These are phyloP conservation scores for Mizuhopecten yessoensis DNA, from an alignment of 1,140 invertebrate species.

Conservation along the genomic window DNA sequence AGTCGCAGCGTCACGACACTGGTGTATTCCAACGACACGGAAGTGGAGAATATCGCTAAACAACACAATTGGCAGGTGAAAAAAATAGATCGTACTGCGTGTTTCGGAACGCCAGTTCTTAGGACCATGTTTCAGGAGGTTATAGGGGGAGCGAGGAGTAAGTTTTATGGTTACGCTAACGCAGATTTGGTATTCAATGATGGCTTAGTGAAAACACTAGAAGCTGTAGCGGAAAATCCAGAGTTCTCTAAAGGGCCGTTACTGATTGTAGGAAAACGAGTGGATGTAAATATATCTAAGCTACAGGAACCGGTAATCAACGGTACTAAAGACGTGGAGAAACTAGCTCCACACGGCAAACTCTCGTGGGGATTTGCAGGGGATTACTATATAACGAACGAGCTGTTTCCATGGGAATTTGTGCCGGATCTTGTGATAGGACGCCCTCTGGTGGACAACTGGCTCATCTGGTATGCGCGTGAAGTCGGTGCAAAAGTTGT, in stretches of 20 bases:
- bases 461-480: slow-evolving; percentile 57
- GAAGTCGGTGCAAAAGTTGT: slow-evolving; percentile 56
- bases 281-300: slow-evolving; percentile 59
- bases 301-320: slow-evolving; percentile 54
- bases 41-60: slow-evolving; percentile 20
- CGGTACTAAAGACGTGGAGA: slow-evolving; percentile 49
- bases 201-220: slow-evolving; percentile 55
- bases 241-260: slow-evolving; percentile 54
- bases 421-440: slow-evolving; percentile 58
- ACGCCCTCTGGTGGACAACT: slow-evolving; percentile 55
- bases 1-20: slow-evolving; percentile 42
- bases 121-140: slow-evolving; percentile 52
- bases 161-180: slow-evolving; percentile 55
- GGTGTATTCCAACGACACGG: slow-evolving; percentile 48
- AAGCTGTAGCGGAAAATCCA: slow-evolving; percentile 39
- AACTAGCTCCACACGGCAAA: slow-evolving; percentile 50
- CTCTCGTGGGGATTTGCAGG: slow-evolving; percentile 57
- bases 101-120: slow-evolving; percentile 56
- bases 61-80: slow-evolving; percentile 16
- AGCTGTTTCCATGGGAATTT: slow-evolving; percentile 59
- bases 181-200: slow-evolving; percentile 59
- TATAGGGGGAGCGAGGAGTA: slow-evolving; percentile 43
- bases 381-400: slow-evolving; percentile 56
- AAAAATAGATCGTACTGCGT: slow-evolving; percentile 45
- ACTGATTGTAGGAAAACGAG: slow-evolving; percentile 54